Evolutionary conservation across 2,888 invertebrate genomes (phyloP).

Genomic region (Hoplodrina ambigua): DNA sequence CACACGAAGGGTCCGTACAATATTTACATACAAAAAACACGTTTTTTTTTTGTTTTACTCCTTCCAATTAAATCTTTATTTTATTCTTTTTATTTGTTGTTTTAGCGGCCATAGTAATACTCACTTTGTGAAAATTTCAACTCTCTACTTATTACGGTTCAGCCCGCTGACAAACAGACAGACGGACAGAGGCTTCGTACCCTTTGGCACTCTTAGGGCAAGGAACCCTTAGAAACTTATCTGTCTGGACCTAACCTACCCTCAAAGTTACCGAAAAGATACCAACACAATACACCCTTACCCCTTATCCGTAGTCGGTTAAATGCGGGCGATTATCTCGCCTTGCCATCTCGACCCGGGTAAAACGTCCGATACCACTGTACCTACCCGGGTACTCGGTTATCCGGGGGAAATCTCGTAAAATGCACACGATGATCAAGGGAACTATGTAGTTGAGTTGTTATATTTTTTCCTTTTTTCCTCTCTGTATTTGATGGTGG

Average conservation of each 20-base stretch:
- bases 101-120: no score
- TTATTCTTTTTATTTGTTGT: no score
- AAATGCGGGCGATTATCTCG: conserved; percentile 60
- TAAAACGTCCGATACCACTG: conserved; percentile 53
- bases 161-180: no score
- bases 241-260: background rate
- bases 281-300: conserved; percentile 42
- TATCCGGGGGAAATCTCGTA: conserved; percentile 59
- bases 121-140: no score
- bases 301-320: conserved; percentile 38
- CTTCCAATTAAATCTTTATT: no score
- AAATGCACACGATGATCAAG: conserved; percentile 58
- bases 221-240: background rate
- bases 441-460: conserved; percentile 55
- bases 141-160: no score
- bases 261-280: conserved; percentile 31
- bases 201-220: no score
- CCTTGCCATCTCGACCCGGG: conserved; percentile 55
- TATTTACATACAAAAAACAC: no score
- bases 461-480: conserved; percentile 40
- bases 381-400: conserved; percentile 40
- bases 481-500: conserved; percentile 41
- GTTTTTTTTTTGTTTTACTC: no score
- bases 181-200: no score
- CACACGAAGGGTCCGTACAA: no score